A percentile compares a stretch with the other conserved stretches of the same genome.
Evolutionary conservation across 2,888 invertebrate genomes (phyloP).

Genomic region (Parnassius apollo): DNA sequence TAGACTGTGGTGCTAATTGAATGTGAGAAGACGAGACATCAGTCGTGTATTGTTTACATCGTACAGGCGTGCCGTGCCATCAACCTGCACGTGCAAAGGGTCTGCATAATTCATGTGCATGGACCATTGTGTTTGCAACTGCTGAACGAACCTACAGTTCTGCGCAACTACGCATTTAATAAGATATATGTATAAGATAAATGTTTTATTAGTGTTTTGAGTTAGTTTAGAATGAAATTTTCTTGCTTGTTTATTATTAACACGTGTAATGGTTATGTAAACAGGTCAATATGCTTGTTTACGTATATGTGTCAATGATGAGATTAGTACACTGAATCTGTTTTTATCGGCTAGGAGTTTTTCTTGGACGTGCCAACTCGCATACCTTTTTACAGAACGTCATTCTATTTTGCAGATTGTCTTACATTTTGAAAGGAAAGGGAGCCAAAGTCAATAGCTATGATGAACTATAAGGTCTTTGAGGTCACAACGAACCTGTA

Average conservation of each 20-base stretch:
- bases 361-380: no score
- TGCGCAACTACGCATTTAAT: conserved; percentile 23
- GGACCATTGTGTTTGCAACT: conserved; percentile 46
- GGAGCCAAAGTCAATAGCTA: no score
- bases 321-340: neutral
- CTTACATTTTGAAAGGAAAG: no score
- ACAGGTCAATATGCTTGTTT: conserved; percentile 10
- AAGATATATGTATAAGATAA: no score
- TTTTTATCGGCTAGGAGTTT: no score
- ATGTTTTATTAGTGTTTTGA: conserved; percentile 12
- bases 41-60: conserved; percentile 30
- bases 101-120: conserved; percentile 64
- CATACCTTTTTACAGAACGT: no score
- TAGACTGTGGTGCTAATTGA: conserved; percentile 41
- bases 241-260: conserved; percentile 16
- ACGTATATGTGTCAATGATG: conserved; percentile 11
- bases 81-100: conserved; percentile 54
- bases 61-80: conserved; percentile 45
- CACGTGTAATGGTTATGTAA: conserved; percentile 25
- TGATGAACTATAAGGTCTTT: no score
- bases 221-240: conserved; percentile 18
- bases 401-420: no score
- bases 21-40: conserved; percentile 36
- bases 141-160: conserved; percentile 18
- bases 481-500: no score